Percentiles rank a stretch among this genome's conserved stretches.
These are phyloP conservation scores for Prenolepis imparis DNA, from an alignment of 2,888 invertebrate genomes.

Conservation along the genomic window DNA sequence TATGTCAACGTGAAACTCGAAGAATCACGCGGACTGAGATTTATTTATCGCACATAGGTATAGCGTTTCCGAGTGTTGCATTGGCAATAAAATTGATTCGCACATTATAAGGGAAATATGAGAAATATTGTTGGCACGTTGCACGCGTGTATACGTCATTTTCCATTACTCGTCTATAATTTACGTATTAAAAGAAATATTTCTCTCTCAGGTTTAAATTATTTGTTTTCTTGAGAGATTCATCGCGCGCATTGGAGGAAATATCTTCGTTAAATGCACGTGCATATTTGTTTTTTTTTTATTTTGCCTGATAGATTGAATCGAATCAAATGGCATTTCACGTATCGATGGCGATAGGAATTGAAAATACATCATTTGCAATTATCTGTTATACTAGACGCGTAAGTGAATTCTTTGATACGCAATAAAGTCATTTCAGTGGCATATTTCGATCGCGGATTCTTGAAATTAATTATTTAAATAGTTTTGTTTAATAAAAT, in stretches of 20 bases:
- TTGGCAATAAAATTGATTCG: slow-evolving; percentile 36
- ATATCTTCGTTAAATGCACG: background rate
- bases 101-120: slow-evolving; percentile 14
- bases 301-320: background rate
- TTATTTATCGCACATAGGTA: slow-evolving; percentile 31
- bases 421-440: background rate
- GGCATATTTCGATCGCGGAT: background rate
- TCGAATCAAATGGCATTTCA: background rate
- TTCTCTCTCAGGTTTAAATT: background rate
- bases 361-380: slow-evolving; percentile 21
- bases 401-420: background rate
- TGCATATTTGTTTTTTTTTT: slow-evolving; percentile 4
- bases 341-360: background rate
- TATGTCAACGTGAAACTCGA: slow-evolving; percentile 31
- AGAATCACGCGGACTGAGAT: background rate
- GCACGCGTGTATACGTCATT: background rate
- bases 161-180: slow-evolving; percentile 19
- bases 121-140: slow-evolving; percentile 10
- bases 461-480: background rate
- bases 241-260: background rate
- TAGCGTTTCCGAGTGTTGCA: slow-evolving; percentile 18
- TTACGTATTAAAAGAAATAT: slow-evolving; percentile 11
- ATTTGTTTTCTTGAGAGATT: background rate
- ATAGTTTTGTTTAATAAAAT: background rate
- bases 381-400: background rate